Percentiles rank a stretch among this genome's conserved stretches.
These are phyloP conservation scores for Manacus vitellinus DNA, from an alignment of 2,113 vertebrate species.

Conservation along the genomic window DNA sequence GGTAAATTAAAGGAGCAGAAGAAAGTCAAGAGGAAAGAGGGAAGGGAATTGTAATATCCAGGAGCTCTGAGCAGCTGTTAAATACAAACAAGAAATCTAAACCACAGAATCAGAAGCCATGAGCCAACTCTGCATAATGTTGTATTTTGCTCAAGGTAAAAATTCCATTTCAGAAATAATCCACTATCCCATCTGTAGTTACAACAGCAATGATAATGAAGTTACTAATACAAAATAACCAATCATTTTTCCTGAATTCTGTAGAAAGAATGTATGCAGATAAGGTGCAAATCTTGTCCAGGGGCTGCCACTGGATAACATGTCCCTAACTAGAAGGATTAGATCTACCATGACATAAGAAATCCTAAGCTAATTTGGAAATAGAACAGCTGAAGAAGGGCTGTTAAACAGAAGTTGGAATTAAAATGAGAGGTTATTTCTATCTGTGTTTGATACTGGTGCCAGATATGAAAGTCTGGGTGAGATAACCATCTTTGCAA, in stretches of 20 bases:
- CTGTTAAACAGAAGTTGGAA: conserved; percentile 51
- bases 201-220: background rate
- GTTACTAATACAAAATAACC: background rate
- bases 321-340: conserved; percentile 51
- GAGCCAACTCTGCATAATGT: background rate
- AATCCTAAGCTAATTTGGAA: conserved; percentile 60
- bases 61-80: background rate
- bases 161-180: background rate
- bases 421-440: conserved; percentile 40
- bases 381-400: conserved; percentile 53
- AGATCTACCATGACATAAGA: conserved; percentile 42
- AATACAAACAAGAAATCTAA: conserved; percentile 18
- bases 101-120: background rate
- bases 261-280: background rate
- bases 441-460: conserved; percentile 29
- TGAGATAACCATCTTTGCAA: background rate
- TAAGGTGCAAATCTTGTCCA: conserved; percentile 15
- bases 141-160: background rate
- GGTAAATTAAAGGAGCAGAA: background rate
- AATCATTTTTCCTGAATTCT: background rate
- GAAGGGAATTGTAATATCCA: background rate
- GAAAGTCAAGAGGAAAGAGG: background rate
- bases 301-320: background rate
- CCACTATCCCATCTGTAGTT: background rate
- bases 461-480: conserved; percentile 52